phyloP scores from a whole-genome alignment of 2,797 vertebrate genomes.

The Periophthalmus magnuspinnatus region DNA sequence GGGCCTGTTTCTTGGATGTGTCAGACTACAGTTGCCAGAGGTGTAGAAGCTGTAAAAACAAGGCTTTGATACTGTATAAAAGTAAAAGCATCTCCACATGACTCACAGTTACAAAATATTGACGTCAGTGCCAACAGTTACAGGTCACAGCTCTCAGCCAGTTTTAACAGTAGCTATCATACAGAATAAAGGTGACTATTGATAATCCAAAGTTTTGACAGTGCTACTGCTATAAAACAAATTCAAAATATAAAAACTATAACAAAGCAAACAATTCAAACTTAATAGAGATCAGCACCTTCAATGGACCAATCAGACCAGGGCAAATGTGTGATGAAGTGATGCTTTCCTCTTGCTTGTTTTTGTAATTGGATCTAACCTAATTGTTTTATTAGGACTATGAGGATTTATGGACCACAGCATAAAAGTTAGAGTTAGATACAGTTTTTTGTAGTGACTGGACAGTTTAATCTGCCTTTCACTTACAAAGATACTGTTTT shows the following conservation, averaged over 20 bases:
- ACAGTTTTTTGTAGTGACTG: too few species aligned
- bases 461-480: too few species aligned
- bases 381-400: too few species aligned
- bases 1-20: not conserved
- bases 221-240: not conserved
- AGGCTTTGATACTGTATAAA: not conserved
- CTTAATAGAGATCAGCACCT: not conserved
- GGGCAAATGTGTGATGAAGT: not conserved
- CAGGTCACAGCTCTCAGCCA: not conserved
- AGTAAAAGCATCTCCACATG: constrained; percentile 1
- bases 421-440: too few species aligned
- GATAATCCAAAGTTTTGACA: not conserved
- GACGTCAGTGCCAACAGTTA: not conserved
- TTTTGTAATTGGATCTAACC: too few species aligned
- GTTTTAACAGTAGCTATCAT: not conserved
- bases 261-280: not conserved
- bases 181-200: not conserved
- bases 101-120: constrained; percentile 9
- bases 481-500: too few species aligned
- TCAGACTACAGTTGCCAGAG: not conserved
- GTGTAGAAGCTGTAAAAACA: not conserved
- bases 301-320: not conserved
- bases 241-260: not conserved
- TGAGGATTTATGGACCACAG: too few species aligned
- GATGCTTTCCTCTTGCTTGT: too few species aligned